Evolutionary conservation across 2,888 invertebrate species (phyloP).

Genomic region (Cantharis flavilabris): DNA sequence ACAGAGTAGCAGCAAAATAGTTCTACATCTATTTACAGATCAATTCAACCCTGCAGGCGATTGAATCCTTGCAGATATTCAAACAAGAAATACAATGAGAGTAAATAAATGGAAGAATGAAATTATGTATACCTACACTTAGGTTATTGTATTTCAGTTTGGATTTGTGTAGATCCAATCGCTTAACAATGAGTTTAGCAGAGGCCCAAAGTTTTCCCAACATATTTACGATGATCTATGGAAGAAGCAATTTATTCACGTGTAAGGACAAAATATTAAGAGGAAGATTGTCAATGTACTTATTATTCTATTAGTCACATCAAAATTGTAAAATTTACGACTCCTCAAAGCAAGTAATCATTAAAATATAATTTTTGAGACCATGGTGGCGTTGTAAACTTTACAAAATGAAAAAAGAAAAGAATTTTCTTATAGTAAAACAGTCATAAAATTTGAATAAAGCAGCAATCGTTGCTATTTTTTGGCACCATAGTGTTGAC

Average conservation of each 20-base stretch:
- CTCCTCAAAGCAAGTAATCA: constrained; percentile 4
- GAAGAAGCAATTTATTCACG: constrained; percentile 5
- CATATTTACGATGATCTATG: neutral
- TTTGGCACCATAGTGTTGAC: constrained; percentile 36
- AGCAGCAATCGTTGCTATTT: constrained; percentile 36
- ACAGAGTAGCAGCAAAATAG: neutral
- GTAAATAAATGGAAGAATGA: neutral
- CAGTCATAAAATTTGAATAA: neutral
- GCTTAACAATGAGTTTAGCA: neutral
- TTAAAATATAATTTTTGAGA: neutral
- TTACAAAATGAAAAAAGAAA: constrained; percentile 16
- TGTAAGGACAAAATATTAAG: constrained; percentile 38
- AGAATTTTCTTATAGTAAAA: constrained; percentile 1
- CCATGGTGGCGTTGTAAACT: constrained; percentile 13
- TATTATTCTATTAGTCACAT: constrained; percentile 28
- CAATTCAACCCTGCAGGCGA: neutral
- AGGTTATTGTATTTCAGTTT: neutral
- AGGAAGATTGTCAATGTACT: constrained; percentile 46
- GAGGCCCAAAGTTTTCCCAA: neutral
- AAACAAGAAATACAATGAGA: neutral
- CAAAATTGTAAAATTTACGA: constrained; percentile 20
- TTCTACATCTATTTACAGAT: neutral
- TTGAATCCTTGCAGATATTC: neutral
- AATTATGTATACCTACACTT: neutral
- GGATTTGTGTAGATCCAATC: neutral